Base-by-base conservation (phyloP, 2,113 vertebrate genomes). In the Melanerpes formicivorus region DNA sequence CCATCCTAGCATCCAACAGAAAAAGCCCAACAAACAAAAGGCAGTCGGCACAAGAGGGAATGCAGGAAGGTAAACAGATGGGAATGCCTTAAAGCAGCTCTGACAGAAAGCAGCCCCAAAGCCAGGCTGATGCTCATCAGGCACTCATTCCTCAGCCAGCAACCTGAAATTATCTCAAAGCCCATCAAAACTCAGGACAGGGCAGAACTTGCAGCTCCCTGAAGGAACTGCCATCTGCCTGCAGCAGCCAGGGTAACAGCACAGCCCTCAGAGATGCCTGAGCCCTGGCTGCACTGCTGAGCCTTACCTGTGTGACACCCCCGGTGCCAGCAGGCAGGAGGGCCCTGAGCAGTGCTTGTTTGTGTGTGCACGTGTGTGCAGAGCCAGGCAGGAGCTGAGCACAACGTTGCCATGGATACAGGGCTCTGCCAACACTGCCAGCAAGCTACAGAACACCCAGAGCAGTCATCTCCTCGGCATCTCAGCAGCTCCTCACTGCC, bases 401-500 rank as follows among this genome's bases (percentile, higher is more conserved):
- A 80, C 79, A 87, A 85, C 0, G 59, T 90, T 93, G 87, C 90
- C 80, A 93, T 93, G 90, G 96, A 90, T 79, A 95, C 91, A 21
- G 55, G 18, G 66, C 32, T 78, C 91, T 70, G 65, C 1, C 5
- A 94, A 78, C 29, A 72, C n/a, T 21, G 66, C 16, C 90, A 87
- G 40, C 11, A 55, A 93, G 87, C 80, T 58, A 65, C 84, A 72
- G 70, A 83, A 56, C 50, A 81, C 5, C 44, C 85, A 80, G 77
- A 87, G 85, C 66, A 69, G 22, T 54, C 54, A 88, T 72, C 67
- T 67, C 40, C 63, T 87, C 66, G 79, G n/a, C 26, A 81, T 84
- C 76, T 67, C 76, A 56, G 12, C 3, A 91, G 16, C 79, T 86
- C 58, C 30, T 67, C 27, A 9, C 25, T 4, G 12, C 23, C 72